Base-by-base conservation (phyloP, 2,113 vertebrate genomes). In the Sinocyclocheilus rhinocerous region DNA sequence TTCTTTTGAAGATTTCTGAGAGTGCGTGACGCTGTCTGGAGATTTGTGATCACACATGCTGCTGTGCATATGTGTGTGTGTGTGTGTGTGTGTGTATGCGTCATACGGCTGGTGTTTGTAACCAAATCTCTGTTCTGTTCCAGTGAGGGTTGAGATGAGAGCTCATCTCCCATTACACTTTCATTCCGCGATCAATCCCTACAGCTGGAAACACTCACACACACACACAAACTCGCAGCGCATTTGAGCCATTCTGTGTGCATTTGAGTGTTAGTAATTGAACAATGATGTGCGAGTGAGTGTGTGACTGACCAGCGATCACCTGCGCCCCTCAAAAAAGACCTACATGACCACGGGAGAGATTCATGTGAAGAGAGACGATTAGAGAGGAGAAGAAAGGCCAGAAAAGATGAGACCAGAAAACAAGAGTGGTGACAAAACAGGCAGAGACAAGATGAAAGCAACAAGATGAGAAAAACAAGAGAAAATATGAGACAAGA, bases 141-240 rank as follows among this genome's bases (percentile, higher is more conserved):
- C 85, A 79, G 78, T 36, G 72, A 26, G 77, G 70, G 69, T 73
- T 86, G 78, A 76, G 83, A 87, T 84, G 89, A 83, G 85, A 88
- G 85, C 87, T 85, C 75, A 67, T 93, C 93, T 94, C 92, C 84
- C 81, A 94, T 94, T 94, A 94, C 92, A 76, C 76, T 92, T 94
- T 90, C 87, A 94, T 94, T 92, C 89, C 88, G 63, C 92, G 87
- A 90, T 87, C 83, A 82, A 75, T 65, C 52, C 83, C 48, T 76
- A 72, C 52, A 85, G 39, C 36, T 36, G 22, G 77, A 82, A 77
- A 50, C 42, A 45, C 77, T 79, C 59, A 4, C 45, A 1, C 15
- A 26, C 72, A n/a, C 63, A 22, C 29, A n/a, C 75, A 75, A 24
- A 76, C 42, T 1, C 7, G 2, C 24, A 42, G 5, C 3, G n/a